These are phyloP conservation scores for Cydia pomonella DNA, from an alignment of 1,140 invertebrate genomes.

Conservation along the genomic window DNA sequence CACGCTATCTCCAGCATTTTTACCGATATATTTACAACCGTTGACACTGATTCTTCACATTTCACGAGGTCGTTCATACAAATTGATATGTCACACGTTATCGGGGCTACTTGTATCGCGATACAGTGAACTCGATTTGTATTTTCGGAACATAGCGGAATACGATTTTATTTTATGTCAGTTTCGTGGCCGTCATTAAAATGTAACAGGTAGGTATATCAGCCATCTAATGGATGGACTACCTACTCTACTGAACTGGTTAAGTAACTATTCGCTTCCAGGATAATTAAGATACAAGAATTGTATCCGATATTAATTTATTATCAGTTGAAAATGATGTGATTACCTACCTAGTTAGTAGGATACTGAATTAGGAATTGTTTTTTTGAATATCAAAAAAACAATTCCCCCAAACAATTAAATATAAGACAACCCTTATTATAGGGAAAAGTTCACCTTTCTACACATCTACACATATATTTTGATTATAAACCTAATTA, in stretches of 20 bases:
- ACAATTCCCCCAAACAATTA: too few species aligned
- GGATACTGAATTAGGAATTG: too few species aligned
- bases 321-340: too few species aligned
- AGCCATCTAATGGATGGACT: neutral
- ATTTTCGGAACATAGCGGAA: conserved; percentile 1
- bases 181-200: neutral
- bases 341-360: too few species aligned
- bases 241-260: neutral
- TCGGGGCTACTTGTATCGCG: neutral
- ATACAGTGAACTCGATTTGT: neutral
- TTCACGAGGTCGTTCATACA: neutral
- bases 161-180: neutral
- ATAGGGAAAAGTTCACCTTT: too few species aligned
- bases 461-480: too few species aligned
- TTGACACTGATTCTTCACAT: neutral
- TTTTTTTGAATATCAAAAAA: too few species aligned
- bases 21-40: neutral
- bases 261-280: too few species aligned
- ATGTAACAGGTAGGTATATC: neutral
- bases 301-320: neutral
- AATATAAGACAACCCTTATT: too few species aligned
- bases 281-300: neutral
- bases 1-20: neutral
- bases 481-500: too few species aligned
- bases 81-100: neutral